A percentile compares a stretch with the other conserved stretches of the same genome.
Conservation (phyloP, 1,140 invertebrate species). For the Leptinotarsa lineolata region DNA sequence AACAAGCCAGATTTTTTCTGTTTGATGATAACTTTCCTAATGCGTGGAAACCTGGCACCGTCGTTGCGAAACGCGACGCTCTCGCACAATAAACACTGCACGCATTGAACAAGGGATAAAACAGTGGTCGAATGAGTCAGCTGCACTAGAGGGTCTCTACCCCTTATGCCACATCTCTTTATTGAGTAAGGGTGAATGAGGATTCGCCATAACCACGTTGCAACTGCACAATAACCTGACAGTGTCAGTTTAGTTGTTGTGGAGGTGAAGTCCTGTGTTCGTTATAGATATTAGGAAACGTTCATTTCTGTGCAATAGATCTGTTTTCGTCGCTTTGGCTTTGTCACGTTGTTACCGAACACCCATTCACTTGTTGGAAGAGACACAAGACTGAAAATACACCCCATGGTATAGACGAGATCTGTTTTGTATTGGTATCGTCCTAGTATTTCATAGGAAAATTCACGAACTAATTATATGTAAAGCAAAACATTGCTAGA, state of each 20-base stretch:
- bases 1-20: too few species aligned
- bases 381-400: slow-evolving; percentile 14
- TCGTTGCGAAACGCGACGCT: slow-evolving; percentile 19
- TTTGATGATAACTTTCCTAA: background rate
- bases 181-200: slow-evolving; percentile 55
- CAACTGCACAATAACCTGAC: slow-evolving; percentile 52
- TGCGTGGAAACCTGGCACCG: background rate
- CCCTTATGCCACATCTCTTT: slow-evolving; percentile 54
- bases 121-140: slow-evolving; percentile 49
- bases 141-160: slow-evolving; percentile 48
- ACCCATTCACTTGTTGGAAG: background rate
- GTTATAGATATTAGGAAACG: slow-evolving; percentile 38
- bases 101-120: slow-evolving; percentile 31
- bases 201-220: slow-evolving; percentile 52
- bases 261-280: slow-evolving; percentile 55
- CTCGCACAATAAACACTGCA: slow-evolving; percentile 30
- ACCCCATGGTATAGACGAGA: background rate
- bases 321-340: slow-evolving; percentile 8
- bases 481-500: too few species aligned
- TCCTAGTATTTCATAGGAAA: background rate
- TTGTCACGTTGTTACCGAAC: slow-evolving; percentile 10
- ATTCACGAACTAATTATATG: too few species aligned
- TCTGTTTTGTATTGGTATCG: background rate
- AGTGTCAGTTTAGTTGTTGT: slow-evolving; percentile 57
- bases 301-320: background rate